phyloP scores from a whole-genome alignment of 2,797 vertebrate species.

The Acanthurus tractus region DNA sequence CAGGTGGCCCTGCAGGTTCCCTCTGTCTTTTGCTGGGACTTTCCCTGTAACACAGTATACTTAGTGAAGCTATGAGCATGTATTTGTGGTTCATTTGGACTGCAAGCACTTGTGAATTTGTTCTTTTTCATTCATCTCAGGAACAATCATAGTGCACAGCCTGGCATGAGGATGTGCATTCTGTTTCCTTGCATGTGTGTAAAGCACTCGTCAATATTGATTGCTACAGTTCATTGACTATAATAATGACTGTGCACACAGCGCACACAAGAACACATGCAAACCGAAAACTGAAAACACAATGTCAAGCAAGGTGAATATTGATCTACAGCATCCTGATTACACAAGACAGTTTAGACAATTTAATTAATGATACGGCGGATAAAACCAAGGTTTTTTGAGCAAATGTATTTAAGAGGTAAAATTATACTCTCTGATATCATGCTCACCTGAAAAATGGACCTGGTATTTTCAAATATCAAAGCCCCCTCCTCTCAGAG shows the following conservation, averaged over 20 bases:
- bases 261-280: not conserved
- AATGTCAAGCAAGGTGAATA: not conserved
- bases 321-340: not conserved
- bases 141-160: not conserved
- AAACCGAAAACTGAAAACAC: not conserved
- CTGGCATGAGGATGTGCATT: not conserved
- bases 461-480: not conserved
- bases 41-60: not conserved
- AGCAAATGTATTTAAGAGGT: slow-evolving; percentile 2
- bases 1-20: not conserved
- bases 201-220: slow-evolving; percentile 13
- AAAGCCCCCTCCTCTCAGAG: not conserved
- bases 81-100: not conserved
- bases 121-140: not conserved
- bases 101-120: not conserved
- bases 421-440: not conserved
- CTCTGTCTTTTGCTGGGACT: not conserved
- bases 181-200: not conserved
- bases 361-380: not conserved
- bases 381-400: not conserved
- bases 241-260: not conserved
- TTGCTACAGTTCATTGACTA: slow-evolving; percentile 35
- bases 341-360: not conserved
- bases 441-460: not conserved
- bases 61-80: not conserved